These are phyloP conservation scores for Procapra przewalskii DNA, from an alignment of 2,113 vertebrate genomes.

Conservation along the genomic window DNA sequence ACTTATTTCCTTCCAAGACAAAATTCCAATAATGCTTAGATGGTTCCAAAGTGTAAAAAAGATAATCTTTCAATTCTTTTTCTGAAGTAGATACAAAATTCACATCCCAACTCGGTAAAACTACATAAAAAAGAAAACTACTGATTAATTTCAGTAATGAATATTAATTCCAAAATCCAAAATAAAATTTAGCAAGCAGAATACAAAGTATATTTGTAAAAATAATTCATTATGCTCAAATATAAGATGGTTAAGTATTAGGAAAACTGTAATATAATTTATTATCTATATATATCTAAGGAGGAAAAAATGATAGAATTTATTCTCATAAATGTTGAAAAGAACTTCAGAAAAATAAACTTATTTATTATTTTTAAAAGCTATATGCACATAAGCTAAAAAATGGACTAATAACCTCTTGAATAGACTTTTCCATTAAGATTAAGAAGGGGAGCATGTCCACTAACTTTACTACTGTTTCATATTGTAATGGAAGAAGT, in stretches of 20 bases:
- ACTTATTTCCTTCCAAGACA: not conserved
- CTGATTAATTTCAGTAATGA: not conserved
- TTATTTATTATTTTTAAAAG: not conserved
- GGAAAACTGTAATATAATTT: not conserved
- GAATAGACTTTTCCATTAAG: not conserved
- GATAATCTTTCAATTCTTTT: not conserved
- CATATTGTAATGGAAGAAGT: not conserved
- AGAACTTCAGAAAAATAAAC: not conserved
- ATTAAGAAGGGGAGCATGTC: not conserved
- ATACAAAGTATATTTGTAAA: not conserved
- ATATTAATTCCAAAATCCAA: not conserved
- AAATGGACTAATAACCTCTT: not conserved
- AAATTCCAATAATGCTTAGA: not conserved
- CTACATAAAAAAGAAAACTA: not conserved
- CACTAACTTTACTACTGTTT: not conserved
- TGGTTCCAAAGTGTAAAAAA: not conserved
- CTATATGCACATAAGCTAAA: not conserved
- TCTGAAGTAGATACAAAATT: not conserved
- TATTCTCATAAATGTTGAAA: not conserved
- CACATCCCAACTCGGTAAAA: not conserved
- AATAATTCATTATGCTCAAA: not conserved
- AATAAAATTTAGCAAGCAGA: not conserved
- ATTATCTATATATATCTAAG: not conserved
- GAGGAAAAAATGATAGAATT: not conserved
- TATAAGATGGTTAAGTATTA: not conserved